phyloP scores from a whole-genome alignment of 2,888 invertebrate genomes.

The Athrips mouffetella region DNA sequence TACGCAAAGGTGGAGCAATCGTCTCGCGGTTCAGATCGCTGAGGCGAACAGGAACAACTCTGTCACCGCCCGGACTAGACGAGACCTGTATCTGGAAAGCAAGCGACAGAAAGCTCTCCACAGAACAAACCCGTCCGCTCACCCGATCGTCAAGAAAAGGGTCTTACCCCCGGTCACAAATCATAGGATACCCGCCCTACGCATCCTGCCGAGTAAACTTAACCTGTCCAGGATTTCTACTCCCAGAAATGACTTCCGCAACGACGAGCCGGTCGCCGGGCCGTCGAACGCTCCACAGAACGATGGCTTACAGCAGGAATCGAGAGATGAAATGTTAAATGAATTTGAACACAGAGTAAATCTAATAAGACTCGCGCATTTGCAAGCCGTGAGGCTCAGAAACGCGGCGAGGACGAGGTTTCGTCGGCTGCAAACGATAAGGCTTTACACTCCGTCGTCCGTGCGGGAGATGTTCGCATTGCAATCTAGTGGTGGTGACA shows the following conservation, averaged over 20 bases:
- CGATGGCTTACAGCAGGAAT: constrained; percentile 33
- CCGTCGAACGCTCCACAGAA: constrained; percentile 39
- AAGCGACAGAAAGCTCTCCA: constrained; percentile 64
- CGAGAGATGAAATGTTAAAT: constrained; percentile 44
- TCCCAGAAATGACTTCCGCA: constrained; percentile 30
- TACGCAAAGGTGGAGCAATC: constrained; percentile 58
- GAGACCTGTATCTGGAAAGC: constrained; percentile 60
- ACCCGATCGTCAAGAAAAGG: constrained; percentile 56
- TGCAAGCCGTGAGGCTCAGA: constrained; percentile 59
- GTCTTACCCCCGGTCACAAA: constrained; percentile 52
- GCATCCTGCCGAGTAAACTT: constrained; percentile 44
- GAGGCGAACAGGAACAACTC: constrained; percentile 69
- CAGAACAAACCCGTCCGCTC: constrained; percentile 59
- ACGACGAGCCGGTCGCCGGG: constrained; percentile 54
- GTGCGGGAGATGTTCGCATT: constrained; percentile 64
- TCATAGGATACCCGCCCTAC: constrained; percentile 60
- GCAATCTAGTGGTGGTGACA: constrained; percentile 41
- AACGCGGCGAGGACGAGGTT: constrained; percentile 62
- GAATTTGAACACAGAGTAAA: constrained; percentile 61
- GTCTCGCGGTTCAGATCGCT: constrained; percentile 68
- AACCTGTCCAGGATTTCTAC: constrained; percentile 29
- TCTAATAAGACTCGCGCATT: constrained; percentile 61
- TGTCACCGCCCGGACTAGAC: constrained; percentile 55
- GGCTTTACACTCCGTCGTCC: constrained; percentile 58
- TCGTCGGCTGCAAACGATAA: constrained; percentile 62